Evolutionary conservation across 2,888 invertebrate species (phyloP).

Genomic region (Celastrina argiolus): DNA sequence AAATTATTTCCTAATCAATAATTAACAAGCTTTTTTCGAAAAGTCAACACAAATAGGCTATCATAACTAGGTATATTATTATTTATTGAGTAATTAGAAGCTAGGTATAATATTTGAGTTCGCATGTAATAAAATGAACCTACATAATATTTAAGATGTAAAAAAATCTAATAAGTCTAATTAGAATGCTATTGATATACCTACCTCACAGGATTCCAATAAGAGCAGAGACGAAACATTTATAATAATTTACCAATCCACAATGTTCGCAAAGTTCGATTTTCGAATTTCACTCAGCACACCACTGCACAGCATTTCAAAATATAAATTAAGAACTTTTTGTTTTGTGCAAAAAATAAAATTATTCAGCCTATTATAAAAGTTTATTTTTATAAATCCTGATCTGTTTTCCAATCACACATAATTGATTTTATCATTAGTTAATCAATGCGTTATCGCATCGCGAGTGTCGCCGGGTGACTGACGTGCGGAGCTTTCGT

Average conservation of each 20-base stretch:
- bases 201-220: constrained; percentile 65
- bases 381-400: not conserved
- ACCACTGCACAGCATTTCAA: constrained; percentile 19
- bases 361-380: not conserved
- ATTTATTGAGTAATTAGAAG: too few species aligned
- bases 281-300: constrained; percentile 22
- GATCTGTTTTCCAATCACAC: constrained; percentile 3
- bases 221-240: constrained; percentile 31
- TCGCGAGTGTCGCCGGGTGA: constrained; percentile 50
- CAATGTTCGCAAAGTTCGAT: constrained; percentile 26
- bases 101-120: too few species aligned
- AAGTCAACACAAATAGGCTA: too few species aligned
- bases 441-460: constrained; percentile 43
- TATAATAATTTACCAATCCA: constrained; percentile 25
- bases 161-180: not conserved
- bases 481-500: constrained; percentile 43
- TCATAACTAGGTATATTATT: too few species aligned
- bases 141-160: too few species aligned
- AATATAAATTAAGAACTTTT: constrained; percentile 6
- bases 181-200: constrained; percentile 36
- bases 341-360: not conserved
- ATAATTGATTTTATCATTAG: constrained; percentile 19
- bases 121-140: too few species aligned
- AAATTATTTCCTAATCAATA: too few species aligned
- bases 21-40: too few species aligned